Evolutionary conservation across 1,140 invertebrate genomes (phyloP).

Genomic region (Atta texana): DNA sequence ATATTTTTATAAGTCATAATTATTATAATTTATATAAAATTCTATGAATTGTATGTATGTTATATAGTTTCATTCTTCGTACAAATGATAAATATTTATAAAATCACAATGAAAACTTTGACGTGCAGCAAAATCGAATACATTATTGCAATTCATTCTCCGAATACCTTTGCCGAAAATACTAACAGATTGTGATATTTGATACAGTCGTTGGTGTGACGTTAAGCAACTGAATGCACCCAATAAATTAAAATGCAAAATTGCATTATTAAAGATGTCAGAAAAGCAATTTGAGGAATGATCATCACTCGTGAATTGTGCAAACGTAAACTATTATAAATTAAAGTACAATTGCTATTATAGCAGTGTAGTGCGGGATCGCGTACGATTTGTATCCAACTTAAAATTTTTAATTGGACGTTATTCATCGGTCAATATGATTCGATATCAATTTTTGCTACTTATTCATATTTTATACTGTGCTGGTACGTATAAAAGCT

Average conservation of each 20-base stretch:
- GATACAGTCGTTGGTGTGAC: neutral
- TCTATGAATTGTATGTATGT: neutral
- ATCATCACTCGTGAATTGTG: conserved; percentile 45
- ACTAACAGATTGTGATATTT: conserved; percentile 18
- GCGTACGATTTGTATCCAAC: neutral
- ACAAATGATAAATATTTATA: neutral
- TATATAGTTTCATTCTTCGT: neutral
- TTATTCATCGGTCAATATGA: conserved; percentile 17
- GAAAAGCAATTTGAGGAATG: conserved; percentile 21
- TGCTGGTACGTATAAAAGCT: conserved; percentile 12
- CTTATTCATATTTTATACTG: conserved; percentile 53
- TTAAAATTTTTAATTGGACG: conserved; percentile 4
- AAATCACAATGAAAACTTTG: neutral
- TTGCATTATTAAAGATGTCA: conserved; percentile 34
- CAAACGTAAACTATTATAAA: conserved; percentile 37
- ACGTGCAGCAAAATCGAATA: neutral
- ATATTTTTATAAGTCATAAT: neutral
- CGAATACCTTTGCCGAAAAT: conserved; percentile 22
- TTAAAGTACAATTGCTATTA: neutral
- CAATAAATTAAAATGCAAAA: conserved; percentile 2
- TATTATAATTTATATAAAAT: neutral
- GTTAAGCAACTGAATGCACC: neutral
- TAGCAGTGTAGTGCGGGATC: neutral
- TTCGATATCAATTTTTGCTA: neutral
- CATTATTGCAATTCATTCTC: conserved; percentile 35